Base-by-base conservation (phyloP, 2,888 invertebrate genomes). In the Catocala sponsa region DNA sequence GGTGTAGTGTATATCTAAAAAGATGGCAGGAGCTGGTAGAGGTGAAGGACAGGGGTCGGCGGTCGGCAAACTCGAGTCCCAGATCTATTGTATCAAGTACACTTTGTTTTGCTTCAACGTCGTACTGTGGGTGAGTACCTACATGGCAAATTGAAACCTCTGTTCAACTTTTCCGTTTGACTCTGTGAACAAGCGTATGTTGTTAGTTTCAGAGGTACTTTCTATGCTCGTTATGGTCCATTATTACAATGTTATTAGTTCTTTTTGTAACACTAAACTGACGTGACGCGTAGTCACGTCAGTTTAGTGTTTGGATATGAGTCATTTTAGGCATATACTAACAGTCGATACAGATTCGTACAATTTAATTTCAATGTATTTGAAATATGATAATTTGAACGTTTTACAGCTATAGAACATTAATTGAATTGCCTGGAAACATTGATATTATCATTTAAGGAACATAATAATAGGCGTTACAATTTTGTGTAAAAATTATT, bases 71-170 rank as follows among this genome's bases (percentile, higher is more conserved):
- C 91, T 97, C 81, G 97, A 97, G 85, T 96, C 96, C 73, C 96
- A 97, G 84, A 97, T 98, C 80, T 96, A 96, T 70, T 96, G 97
- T 83, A 95, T 98, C 70, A 98, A 98, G 90, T 98, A 97, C 89
- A 96, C 97, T 51, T 91, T 98, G 70, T 96, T 98, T 81, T 97
- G 97, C 83, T 96, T 97, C 89, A 98, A 98, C 86, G 96, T 97
- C 55, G 95, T 98, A 55, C 91, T 97, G 80, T 97, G 97, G 97
- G 97, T 97, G 87, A 95, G 97, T 96, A 65, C n/a, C n/a, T n/a
- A n/a, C 64, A 49, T 55, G 55, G 52, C 63, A 77, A 77, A 76
- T 75, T 73, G 67, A 70, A 72, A 76, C 68, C 65, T 15, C 43
- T 68, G 35, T 59, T 55, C 53, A 44, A 65, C 42, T 65, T 71